Evolutionary conservation across 1,140 invertebrate genomes (phyloP), one percentile per base, ranked within the genome.

Genomic region (Pollicipes pollicipes): DNA sequence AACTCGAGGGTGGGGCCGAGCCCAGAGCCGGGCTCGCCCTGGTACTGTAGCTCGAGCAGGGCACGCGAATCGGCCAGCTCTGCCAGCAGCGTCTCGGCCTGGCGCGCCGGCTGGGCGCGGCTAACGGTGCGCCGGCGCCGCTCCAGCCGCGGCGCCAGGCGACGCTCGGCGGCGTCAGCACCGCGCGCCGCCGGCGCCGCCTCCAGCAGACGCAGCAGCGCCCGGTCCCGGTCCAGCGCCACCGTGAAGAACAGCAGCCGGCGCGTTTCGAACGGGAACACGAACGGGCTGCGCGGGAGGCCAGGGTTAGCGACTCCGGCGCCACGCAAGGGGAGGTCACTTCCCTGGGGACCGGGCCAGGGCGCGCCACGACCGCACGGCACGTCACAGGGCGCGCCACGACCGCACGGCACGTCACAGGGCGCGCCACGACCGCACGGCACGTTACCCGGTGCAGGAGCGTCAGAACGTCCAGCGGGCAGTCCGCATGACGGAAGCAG

Each of bases 1-100:
- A 99, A 99, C 81, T 99, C 97, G 67, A 99, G 82, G 0, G 97
- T 99, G 45, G 97, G 97, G n/a, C 97, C 97, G 35, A 99, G 83
- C 28, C 97, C 97, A 66, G 95, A 98, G 75, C 97, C 96, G 72
- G 88, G 88, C 83, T 98, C 96, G 80, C 97, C 95, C 77, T 97
- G 93, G 82, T 98, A 98, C 82, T 97, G 93, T 76, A 94, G 89
- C 85, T 98, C 96, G 6, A 98, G 82, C 69, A 98, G 81, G 68
- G 94, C 91, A 81, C 94, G 90, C 26, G 91, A 93, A 74, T 90
- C 88, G 2, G 91, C 93, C 75, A 97, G 85, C 79, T 98, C 95
- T 80, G 95, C 86, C 77, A 97, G 90, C 68, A 97, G 88, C 81
- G 93, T 88, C 83, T 98, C 95, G 3, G 95, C 93, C 82, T 98